These are phyloP conservation scores for Neogale vison DNA, from an alignment of 2,113 vertebrate genomes.

Conservation along the genomic window DNA sequence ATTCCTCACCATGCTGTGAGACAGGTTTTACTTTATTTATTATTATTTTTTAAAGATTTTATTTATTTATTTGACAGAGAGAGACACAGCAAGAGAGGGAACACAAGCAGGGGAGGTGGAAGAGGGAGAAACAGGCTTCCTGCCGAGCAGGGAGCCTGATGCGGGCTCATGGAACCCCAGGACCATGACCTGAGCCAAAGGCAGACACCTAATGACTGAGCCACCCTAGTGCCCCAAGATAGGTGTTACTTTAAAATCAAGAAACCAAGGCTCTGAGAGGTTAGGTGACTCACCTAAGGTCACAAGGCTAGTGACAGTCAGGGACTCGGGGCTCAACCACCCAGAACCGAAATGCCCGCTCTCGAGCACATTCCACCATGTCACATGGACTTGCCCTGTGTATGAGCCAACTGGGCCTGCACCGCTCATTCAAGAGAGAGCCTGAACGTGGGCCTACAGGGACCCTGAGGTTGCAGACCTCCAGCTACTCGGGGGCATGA, in stretches of 20 bases:
- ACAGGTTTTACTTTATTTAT: not conserved
- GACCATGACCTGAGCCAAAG: no score
- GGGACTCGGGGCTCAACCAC: not conserved
- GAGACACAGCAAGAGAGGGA: no score
- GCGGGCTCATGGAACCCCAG: no score
- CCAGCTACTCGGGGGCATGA: accelerated
- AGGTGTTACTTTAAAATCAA: not conserved
- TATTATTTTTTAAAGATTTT: no score
- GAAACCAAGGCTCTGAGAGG: not conserved
- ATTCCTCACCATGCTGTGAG: not conserved
- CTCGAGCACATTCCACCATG: not conserved
- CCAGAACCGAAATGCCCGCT: not conserved
- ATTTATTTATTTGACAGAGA: no score
- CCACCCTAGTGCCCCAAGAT: not conserved
- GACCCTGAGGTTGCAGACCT: not conserved
- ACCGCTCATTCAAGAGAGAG: not conserved
- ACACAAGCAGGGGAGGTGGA: no score
- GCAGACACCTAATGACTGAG: no score
- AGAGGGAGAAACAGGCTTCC: no score
- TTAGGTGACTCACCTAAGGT: not conserved
- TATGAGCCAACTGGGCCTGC: not conserved
- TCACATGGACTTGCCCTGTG: not conserved
- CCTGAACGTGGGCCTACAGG: not conserved
- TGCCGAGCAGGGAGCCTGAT: no score
- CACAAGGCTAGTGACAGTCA: not conserved